A percentile compares a stretch with the other conserved stretches of the same genome.
Evolutionary conservation across 2,888 invertebrate species (phyloP).

Genomic region (Holacanthella duospinosa): DNA sequence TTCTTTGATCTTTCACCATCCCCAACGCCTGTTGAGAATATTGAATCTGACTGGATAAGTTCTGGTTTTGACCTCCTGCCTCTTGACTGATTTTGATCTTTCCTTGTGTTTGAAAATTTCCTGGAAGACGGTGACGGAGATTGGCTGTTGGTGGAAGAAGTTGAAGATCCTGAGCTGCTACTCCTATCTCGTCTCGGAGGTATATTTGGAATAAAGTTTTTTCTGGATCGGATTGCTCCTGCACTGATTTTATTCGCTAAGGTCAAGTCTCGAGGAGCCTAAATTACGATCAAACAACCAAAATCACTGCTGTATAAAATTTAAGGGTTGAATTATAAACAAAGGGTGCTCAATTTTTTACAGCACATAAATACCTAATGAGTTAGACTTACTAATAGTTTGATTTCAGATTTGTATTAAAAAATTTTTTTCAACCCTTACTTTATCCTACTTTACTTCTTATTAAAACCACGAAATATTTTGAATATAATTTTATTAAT

Average conservation of each 20-base stretch:
- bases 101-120: background rate
- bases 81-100: conserved; percentile 10
- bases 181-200: conserved; percentile 22
- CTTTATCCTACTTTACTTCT: no score
- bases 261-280: conserved; percentile 26
- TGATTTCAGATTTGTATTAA: no score
- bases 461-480: no score
- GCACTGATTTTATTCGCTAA: conserved; percentile 12
- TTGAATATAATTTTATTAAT: no score
- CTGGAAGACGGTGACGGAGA: background rate
- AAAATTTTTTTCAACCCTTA: no score
- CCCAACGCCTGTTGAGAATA: conserved; percentile 32
- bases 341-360: no score
- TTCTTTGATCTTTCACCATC: conserved; percentile 13
- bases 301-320: no score
- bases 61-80: conserved; percentile 11
- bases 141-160: background rate
- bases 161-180: background rate
- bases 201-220: conserved; percentile 29
- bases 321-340: no score
- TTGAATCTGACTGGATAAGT: conserved; percentile 26
- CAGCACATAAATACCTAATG: no score
- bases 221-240: conserved; percentile 11
- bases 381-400: no score
- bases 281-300: no score